A percentile compares a stretch with the other conserved stretches of the same genome.
phyloP scores from a whole-genome alignment of 2,888 invertebrate genomes.

The Aleiodes testaceus region DNA sequence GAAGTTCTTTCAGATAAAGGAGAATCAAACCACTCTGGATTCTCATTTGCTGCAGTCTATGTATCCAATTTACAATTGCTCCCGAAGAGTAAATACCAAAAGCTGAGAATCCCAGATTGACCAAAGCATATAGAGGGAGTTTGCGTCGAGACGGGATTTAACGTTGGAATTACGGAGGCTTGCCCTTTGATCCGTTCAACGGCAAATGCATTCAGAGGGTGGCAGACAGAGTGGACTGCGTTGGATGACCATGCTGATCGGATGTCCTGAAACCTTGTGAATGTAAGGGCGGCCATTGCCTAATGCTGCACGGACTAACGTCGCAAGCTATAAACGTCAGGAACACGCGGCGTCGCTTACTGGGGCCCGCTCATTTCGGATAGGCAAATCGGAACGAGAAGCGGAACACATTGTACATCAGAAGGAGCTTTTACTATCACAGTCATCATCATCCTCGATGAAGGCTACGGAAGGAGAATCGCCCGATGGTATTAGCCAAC shows the following conservation, averaged over 20 bases:
- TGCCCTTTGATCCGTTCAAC: conserved; percentile 54
- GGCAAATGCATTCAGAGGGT: conserved; percentile 46
- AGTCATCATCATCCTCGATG: conserved; percentile 28
- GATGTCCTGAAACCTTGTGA: conserved; percentile 24
- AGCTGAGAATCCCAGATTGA: conserved; percentile 14
- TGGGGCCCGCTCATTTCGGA: conserved; percentile 30
- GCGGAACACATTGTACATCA: conserved; percentile 27
- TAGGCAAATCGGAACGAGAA: conserved; percentile 23
- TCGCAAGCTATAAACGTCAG: conserved; percentile 60
- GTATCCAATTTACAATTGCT: neutral
- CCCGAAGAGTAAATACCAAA: neutral
- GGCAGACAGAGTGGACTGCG: conserved; percentile 45
- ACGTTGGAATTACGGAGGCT: conserved; percentile 59
- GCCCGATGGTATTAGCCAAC: conserved; percentile 9
- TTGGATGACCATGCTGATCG: conserved; percentile 42
- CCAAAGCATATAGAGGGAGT: conserved; percentile 12
- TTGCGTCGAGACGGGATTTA: conserved; percentile 58
- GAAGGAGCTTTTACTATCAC: conserved; percentile 12
- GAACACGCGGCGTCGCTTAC: conserved; percentile 47
- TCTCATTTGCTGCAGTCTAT: neutral
- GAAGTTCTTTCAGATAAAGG: too few species aligned
- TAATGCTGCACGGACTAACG: conserved; percentile 55
- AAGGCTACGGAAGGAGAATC: too few species aligned
- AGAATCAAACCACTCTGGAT: too few species aligned
- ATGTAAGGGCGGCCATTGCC: conserved; percentile 28